Evolutionary conservation across 1,140 invertebrate genomes (phyloP).

Genomic region (Nasonia giraulti): DNA sequence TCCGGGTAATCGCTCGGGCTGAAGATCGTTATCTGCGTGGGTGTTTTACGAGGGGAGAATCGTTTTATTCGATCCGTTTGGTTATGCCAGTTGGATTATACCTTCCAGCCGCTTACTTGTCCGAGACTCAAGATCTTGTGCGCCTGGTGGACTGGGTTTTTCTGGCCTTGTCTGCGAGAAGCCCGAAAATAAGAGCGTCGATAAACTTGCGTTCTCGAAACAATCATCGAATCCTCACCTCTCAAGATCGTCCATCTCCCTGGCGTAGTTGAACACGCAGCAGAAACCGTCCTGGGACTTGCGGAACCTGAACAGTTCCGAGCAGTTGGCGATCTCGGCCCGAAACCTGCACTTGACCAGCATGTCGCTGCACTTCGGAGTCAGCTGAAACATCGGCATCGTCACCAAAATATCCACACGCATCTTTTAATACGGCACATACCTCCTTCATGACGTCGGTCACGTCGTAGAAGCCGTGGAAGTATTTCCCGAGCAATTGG

Average conservation of each 20-base stretch:
- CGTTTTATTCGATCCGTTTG: neutral
- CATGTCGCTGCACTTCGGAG: no score
- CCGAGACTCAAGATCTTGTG: constrained; percentile 54
- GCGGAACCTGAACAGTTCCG: constrained; percentile 69
- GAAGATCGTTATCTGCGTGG: constrained; percentile 68
- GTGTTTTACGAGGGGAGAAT: no score
- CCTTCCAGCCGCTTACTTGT: constrained; percentile 62
- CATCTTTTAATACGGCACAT: no score
- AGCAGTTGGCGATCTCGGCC: constrained; percentile 69
- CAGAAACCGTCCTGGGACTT: constrained; percentile 77
- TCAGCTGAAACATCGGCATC: no score
- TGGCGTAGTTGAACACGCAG: constrained; percentile 77
- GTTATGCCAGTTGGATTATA: constrained; percentile 32
- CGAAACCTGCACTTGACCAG: no score
- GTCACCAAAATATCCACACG: no score
- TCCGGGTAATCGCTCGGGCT: constrained; percentile 73
- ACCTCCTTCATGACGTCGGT: no score
- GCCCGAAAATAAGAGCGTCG: no score
- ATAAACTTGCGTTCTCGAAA: no score
- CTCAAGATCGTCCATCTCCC: constrained; percentile 58
- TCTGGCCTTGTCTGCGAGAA: neutral
- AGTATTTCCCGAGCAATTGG: no score
- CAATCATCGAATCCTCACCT: no score
- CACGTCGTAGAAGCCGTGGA: no score
- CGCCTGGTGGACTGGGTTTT: neutral